Conservation (phyloP, 2,113 vertebrate species). For the Chaetops frenatus region DNA sequence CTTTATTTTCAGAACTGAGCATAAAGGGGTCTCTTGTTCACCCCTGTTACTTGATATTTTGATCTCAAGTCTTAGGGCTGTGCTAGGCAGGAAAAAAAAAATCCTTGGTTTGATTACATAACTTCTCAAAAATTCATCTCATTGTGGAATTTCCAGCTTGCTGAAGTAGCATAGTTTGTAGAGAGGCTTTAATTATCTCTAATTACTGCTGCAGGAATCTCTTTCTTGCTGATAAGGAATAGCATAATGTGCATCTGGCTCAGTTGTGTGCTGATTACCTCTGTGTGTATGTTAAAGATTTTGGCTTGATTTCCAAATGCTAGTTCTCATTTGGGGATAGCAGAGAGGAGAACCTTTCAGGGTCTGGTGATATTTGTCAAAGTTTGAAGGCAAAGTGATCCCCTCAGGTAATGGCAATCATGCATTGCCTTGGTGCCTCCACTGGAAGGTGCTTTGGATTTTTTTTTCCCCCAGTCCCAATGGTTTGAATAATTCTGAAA, state of each 20-base stretch:
- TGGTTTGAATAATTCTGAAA: background rate
- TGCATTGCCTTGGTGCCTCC: background rate
- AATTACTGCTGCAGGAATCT: slow-evolving; percentile 35
- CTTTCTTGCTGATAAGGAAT: slow-evolving; percentile 11
- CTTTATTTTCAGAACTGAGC: background rate
- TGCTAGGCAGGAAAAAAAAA: background rate
- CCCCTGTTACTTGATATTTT: background rate
- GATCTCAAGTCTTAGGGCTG: background rate
- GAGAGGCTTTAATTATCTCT: background rate
- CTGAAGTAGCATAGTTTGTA: background rate
- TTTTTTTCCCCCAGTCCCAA: background rate
- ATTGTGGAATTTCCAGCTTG: slow-evolving; percentile 2
- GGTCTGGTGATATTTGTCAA: background rate
- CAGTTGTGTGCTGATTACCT: background rate
- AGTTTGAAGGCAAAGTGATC: background rate
- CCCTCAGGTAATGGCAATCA: background rate
- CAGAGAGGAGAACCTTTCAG: background rate
- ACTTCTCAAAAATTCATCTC: slow-evolving; percentile 1
- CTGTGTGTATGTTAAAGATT: background rate
- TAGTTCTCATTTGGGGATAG: background rate
- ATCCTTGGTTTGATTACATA: background rate
- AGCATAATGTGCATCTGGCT: slow-evolving; percentile 32
- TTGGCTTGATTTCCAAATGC: background rate
- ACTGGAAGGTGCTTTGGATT: background rate
- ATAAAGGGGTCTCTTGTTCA: background rate